Conservation (phyloP, 64 coral and sea anemone genomes). For the Actinia equina region DNA sequence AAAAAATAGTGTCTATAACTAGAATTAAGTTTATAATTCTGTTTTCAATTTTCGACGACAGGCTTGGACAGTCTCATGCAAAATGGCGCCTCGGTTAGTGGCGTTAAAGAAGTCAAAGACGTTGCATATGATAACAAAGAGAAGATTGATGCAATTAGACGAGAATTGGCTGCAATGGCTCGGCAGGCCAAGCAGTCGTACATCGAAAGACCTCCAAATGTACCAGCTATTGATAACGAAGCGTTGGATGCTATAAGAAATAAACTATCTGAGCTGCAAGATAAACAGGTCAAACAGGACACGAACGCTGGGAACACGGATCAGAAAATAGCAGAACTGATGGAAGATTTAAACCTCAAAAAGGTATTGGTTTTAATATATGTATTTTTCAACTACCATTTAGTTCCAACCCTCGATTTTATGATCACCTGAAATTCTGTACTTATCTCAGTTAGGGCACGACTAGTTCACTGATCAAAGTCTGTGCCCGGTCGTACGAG, state of each 20-base stretch:
- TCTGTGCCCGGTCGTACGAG: no score
- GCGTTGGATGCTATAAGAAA: constrained; percentile 63
- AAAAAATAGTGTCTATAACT: no score
- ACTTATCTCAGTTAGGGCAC: no score
- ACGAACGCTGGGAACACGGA: constrained; percentile 40
- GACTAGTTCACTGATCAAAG: no score
- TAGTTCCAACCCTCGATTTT: no score
- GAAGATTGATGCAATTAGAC: constrained; percentile 59
- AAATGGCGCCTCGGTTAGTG: constrained; percentile 33
- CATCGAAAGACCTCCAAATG: constrained; percentile 34
- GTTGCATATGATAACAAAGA: constrained; percentile 72
- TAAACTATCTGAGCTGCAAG: constrained; percentile 57
- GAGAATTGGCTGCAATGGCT: constrained; percentile 65
- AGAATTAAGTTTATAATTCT: no score
- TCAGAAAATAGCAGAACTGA: constrained; percentile 44
- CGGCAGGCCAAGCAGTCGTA: constrained; percentile 62
- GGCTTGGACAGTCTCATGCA: constrained; percentile 37
- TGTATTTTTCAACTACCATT: no score
- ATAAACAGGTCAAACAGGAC: constrained; percentile 71
- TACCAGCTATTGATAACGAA: constrained; percentile 52
- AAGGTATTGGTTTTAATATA: constrained; percentile 37
- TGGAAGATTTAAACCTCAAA: constrained; percentile 71
- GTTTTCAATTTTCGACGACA: not conserved
- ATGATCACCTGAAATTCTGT: no score
- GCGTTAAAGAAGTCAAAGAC: constrained; percentile 41